A percentile compares a stretch with the other conserved stretches of the same genome.
phyloP scores from a whole-genome alignment of 2,113 vertebrate species.

The Brachionichthys hirsutus region DNA sequence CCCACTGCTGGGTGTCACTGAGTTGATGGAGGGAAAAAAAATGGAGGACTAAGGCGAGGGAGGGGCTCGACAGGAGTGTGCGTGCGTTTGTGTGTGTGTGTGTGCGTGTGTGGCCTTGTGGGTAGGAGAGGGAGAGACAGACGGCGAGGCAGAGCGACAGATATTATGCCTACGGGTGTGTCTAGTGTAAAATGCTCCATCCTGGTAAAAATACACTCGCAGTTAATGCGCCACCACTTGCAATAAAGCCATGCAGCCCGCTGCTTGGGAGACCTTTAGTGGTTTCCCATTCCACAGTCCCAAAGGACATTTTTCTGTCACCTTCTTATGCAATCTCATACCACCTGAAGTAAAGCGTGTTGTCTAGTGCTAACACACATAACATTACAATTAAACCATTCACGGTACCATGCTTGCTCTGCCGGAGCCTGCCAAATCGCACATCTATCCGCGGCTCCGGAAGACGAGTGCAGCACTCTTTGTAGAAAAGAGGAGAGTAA shows the following conservation, averaged over 20 bases:
- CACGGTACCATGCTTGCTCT: conserved; percentile 27
- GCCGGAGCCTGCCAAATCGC: conserved; percentile 26
- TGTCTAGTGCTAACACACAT: conserved; percentile 24
- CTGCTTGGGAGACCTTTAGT: conserved; percentile 59
- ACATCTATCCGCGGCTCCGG: conserved; percentile 15
- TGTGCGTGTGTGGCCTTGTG: conserved; percentile 18
- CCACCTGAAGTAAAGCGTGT: conserved; percentile 42
- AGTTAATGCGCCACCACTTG: conserved; percentile 51
- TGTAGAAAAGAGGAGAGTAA: conserved; percentile 17
- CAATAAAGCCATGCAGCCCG: conserved; percentile 48
- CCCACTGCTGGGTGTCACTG: conserved; percentile 77
- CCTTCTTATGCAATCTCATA: conserved; percentile 35
- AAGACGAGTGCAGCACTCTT: conserved; percentile 9
- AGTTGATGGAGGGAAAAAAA: conserved; percentile 79
- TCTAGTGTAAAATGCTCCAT: conserved; percentile 64
- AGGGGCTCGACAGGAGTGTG: conserved; percentile 60
- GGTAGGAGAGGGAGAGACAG: conserved; percentile 12
- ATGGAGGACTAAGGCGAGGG: conserved; percentile 63
- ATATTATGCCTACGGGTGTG: conserved; percentile 52
- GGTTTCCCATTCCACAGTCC: conserved; percentile 58
- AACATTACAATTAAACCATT: conserved; percentile 28
- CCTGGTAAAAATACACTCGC: conserved; percentile 60
- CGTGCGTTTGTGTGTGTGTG: conserved; percentile 14
- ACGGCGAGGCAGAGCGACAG: conserved; percentile 28
- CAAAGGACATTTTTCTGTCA: conserved; percentile 39